Base-by-base conservation (phyloP, 1,140 invertebrate genomes). In the Saccostrea cuccullata region DNA sequence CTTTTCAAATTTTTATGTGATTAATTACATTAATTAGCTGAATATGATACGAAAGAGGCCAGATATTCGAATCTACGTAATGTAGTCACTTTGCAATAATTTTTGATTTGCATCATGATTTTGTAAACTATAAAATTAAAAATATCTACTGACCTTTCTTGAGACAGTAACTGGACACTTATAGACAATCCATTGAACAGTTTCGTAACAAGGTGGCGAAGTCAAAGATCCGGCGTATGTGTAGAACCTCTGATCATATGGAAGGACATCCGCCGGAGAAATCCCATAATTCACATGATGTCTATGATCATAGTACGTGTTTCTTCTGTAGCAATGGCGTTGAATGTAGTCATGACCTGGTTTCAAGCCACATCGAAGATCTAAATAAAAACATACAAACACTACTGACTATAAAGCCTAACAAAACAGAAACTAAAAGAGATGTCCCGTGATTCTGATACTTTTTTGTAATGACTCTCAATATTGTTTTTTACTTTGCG, bases 171-270 rank as follows among this genome's bases (percentile, higher is more conserved):
- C 23, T 20, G 55, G 86, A 2, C 70, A 36, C 30, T 83, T 64
- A 55, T 97, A 95, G 9, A 97, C 95, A 15, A 96, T 96, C 97
- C 97, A 97, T 2, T 95, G 95, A 0, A 97, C 97, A 4, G 95
- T 94, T 92, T 97, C 97, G 55, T 95, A 95, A 88, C 97, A 97
- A 6, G 93, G 94, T 2, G 97, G 97, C 3, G 97, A 97, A 2
- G 97, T 97, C 67, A 97, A 93, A 0, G 97, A 97, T 8, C 97
- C 97, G 0, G 95, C 88, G 90, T 97, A 97, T 8, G 96, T 94
- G 92, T 96, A 97, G 92, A 83, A 91, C 2, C 55, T 55, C 2
- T 84, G 40, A 36, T 77, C 70, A 77, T 26, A 30, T 55, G 82
- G 82, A 13, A 84, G 82, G 20, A 84, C 47, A 55, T 84, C 82